Conservation (phyloP, 2,888 invertebrate genomes). For the Asteroscopus sphinx region DNA sequence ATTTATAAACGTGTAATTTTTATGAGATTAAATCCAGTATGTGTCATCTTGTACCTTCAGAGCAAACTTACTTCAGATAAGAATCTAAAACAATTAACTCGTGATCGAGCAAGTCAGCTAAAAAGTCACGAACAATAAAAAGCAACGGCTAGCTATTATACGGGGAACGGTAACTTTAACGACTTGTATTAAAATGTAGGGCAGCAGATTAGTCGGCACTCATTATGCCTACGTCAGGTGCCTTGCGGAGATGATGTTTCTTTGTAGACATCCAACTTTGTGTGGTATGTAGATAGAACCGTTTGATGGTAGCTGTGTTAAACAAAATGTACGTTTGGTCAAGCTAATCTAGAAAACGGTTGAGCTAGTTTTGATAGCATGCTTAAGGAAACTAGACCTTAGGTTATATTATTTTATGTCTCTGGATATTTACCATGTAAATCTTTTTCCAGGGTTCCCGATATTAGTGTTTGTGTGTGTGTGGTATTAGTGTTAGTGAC, state of each 20-base stretch:
- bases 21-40: neutral
- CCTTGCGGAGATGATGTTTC: conserved; percentile 24
- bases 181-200: conserved; percentile 58
- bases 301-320: conserved; percentile 11
- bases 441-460: too few species aligned
- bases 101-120: conserved; percentile 11
- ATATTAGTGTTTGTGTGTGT: too few species aligned
- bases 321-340: neutral
- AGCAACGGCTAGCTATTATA: conserved; percentile 34
- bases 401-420: too few species aligned
- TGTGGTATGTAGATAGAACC: conserved; percentile 3
- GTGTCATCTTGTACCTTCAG: conserved; percentile 1
- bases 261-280: conserved; percentile 22
- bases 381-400: neutral
- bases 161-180: conserved; percentile 54
- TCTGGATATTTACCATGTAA: too few species aligned
- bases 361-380: neutral
- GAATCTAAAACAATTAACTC: conserved; percentile 30
- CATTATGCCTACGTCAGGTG: conserved; percentile 40
- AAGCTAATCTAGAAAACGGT: neutral
- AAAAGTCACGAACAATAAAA: conserved; percentile 43
- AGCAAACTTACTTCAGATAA: conserved; percentile 16
- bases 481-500: too few species aligned
- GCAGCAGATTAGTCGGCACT: conserved; percentile 52
- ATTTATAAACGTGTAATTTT: neutral